phyloP scores from a whole-genome alignment of 2,113 vertebrate genomes.

The Etheostoma spectabile region DNA sequence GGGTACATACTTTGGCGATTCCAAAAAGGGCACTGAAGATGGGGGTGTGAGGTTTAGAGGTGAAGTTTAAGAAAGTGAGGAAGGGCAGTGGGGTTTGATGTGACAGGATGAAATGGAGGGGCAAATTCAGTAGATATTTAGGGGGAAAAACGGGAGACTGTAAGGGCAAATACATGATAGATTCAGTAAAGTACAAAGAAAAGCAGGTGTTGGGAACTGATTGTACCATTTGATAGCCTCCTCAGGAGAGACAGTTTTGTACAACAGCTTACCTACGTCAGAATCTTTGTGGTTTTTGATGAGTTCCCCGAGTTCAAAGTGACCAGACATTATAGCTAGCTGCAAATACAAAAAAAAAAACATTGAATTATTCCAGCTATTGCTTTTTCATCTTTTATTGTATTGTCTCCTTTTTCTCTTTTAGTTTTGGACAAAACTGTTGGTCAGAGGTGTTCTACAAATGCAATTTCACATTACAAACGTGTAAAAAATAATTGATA shows the following conservation, averaged over 20 bases:
- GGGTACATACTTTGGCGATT: constrained; percentile 90
- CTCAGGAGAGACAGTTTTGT: neutral
- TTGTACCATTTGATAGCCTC: neutral
- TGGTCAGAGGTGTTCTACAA: too few species aligned
- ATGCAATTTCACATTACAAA: neutral
- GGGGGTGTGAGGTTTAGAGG: constrained; percentile 1
- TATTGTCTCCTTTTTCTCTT: neutral
- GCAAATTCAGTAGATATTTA: constrained; percentile 26
- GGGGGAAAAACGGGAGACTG: constrained; percentile 3
- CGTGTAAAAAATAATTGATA: neutral
- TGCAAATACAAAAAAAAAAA: constrained; percentile 62
- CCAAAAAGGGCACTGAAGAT: constrained; percentile 89
- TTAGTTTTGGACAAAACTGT: neutral
- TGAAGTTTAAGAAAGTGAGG: constrained; percentile 9
- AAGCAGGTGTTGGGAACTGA: constrained; percentile 19
- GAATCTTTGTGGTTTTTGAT: constrained; percentile 92
- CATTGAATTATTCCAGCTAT: neutral
- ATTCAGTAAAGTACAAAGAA: constrained; percentile 10
- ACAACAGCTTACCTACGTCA: constrained; percentile 87
- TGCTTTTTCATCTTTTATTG: neutral
- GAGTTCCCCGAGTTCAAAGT: constrained; percentile 94
- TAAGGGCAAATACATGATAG: neutral
- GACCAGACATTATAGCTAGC: constrained; percentile 92
- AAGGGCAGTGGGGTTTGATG: constrained; percentile 7
- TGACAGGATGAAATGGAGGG: constrained; percentile 17